A percentile compares a stretch with the other conserved stretches of the same genome.
These are phyloP conservation scores for Cancer borealis DNA, from an alignment of 2,888 invertebrate genomes.

Conservation along the genomic window DNA sequence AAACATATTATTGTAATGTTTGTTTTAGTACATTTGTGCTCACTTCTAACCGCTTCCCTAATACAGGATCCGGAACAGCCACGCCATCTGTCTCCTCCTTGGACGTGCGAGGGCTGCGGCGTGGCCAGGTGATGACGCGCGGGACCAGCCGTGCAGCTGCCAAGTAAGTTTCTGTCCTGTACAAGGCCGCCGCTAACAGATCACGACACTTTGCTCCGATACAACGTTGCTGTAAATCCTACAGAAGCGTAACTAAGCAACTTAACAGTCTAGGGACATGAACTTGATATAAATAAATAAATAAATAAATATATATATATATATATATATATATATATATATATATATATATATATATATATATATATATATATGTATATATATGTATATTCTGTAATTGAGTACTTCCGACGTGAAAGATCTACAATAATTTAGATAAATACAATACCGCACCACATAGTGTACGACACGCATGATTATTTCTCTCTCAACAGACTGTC, in stretches of 20 bases:
- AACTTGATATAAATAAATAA: no score
- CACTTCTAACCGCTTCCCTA: background rate
- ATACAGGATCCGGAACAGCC: conserved; percentile 61
- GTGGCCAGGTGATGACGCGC: conserved; percentile 62
- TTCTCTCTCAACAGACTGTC: conserved; percentile 28
- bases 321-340: no score
- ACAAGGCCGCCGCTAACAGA: background rate
- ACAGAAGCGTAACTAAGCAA: no score
- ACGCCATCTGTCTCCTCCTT: conserved; percentile 69
- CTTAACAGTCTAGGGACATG: no score
- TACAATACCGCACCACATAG: background rate
- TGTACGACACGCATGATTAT: no score
- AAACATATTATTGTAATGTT: background rate
- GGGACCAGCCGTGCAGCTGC: background rate
- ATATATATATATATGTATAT: no score
- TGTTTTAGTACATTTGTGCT: background rate
- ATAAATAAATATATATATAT: no score
- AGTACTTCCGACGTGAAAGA: background rate
- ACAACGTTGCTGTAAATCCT: background rate
- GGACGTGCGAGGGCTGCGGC: conserved; percentile 62
- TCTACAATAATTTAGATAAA: background rate
- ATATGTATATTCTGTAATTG: no score
- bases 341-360: no score
- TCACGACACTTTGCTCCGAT: background rate
- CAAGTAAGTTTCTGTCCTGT: conserved; percentile 35